phyloP scores from a whole-genome alignment of 2,888 invertebrate species.

The Microchrysa polita region DNA sequence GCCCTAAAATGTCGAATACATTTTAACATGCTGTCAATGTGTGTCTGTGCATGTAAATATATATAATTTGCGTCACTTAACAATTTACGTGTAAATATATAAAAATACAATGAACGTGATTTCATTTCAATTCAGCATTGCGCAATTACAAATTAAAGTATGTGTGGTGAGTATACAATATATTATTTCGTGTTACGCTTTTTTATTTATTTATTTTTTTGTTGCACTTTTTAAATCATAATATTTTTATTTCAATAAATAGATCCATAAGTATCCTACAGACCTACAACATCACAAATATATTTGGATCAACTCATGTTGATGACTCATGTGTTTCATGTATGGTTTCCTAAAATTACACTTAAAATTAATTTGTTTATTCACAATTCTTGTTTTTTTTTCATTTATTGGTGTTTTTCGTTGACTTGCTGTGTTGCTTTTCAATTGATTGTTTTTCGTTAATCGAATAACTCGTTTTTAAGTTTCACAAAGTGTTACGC shows the following conservation, averaged over 20 bases:
- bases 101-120: no score
- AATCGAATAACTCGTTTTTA: no score
- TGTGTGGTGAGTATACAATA: background rate
- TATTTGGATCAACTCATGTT: conserved; percentile 17
- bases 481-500: no score
- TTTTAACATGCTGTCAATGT: no score
- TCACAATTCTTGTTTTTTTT: conserved; percentile 8
- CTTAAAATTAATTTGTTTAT: conserved; percentile 1
- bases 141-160: no score
- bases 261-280: conserved; percentile 46
- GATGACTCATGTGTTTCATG: conserved; percentile 6
- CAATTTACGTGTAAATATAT: no score
- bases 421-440: background rate
- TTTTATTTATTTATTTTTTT: background rate
- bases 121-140: no score
- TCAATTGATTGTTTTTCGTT: no score
- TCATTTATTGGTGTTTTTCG: conserved; percentile 13
- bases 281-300: conserved; percentile 39
- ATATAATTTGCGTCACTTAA: no score
- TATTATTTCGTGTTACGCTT: background rate
- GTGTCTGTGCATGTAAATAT: no score
- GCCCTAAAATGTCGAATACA: no score
- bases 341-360: conserved; percentile 7
- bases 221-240: background rate
- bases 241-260: conserved; percentile 25